Conservation (phyloP, 2,797 vertebrate species). For the Hemitrygon akajei region DNA sequence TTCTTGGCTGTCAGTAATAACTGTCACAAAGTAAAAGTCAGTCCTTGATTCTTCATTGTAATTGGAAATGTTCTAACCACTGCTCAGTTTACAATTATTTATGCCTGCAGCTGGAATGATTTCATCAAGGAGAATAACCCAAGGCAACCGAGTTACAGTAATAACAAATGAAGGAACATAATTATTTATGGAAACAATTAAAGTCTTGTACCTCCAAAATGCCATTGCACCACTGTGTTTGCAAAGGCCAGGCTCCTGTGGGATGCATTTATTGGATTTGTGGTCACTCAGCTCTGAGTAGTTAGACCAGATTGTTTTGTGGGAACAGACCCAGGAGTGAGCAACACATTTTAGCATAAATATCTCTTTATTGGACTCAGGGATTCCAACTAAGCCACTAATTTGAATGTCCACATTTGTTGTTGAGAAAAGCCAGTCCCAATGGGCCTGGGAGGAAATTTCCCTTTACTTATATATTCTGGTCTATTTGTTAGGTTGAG, state of each 20-base stretch:
- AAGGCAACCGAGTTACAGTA: not conserved
- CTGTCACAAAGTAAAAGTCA: not conserved
- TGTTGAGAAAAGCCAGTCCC: not conserved
- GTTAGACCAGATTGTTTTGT: constrained; percentile 30
- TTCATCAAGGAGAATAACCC: not conserved
- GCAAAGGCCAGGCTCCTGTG: constrained; percentile 10
- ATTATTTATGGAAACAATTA: not conserved
- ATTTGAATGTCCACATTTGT: not conserved
- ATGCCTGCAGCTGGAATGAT: not conserved
- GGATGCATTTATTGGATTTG: constrained; percentile 12
- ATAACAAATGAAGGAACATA: not conserved
- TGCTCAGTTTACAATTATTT: constrained; percentile 7
- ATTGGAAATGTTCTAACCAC: not conserved
- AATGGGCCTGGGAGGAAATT: not conserved
- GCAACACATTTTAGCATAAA: constrained; percentile 13
- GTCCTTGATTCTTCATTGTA: not conserved
- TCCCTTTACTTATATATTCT: not conserved
- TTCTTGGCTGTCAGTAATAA: not conserved
- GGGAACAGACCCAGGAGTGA: constrained; percentile 19
- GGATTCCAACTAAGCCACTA: constrained; percentile 14
- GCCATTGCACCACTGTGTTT: not conserved
- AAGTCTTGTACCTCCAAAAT: not conserved
- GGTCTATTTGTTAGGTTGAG: not conserved
- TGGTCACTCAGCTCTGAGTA: constrained; percentile 7
- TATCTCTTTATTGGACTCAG: constrained; percentile 29